Percentiles rank a stretch among this genome's conserved stretches.
These are phyloP conservation scores for Isurus oxyrinchus DNA, from an alignment of 2,113 vertebrate species.

Conservation along the genomic window DNA sequence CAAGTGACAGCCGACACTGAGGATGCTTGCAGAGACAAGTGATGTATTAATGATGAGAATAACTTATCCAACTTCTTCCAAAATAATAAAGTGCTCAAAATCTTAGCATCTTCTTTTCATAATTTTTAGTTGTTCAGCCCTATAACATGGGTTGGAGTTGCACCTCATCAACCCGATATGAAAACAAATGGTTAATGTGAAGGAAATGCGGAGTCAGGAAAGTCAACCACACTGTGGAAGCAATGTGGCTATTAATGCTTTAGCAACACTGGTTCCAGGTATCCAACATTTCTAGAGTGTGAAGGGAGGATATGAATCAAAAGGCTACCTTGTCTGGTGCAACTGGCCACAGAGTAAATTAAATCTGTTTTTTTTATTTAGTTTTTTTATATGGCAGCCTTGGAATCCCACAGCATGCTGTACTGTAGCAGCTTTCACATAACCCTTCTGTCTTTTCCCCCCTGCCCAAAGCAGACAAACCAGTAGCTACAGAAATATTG, in stretches of 20 bases:
- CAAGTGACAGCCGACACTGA: background rate
- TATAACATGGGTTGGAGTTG: too few species aligned
- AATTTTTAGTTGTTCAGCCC: too few species aligned
- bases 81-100: too few species aligned
- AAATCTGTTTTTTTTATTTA: background rate
- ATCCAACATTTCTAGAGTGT: background rate
- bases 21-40: background rate
- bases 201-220: background rate
- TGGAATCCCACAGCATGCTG: background rate
- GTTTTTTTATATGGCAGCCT: background rate
- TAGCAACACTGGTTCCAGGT: background rate
- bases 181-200: too few species aligned
- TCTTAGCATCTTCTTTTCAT: too few species aligned
- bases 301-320: background rate
- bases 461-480: background rate
- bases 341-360: background rate
- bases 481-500: background rate
- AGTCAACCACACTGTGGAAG: background rate
- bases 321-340: background rate
- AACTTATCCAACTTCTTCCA: background rate
- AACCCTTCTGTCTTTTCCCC: background rate
- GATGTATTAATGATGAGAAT: background rate
- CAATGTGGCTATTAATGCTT: background rate
- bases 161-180: too few species aligned
- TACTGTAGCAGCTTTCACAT: background rate